A percentile compares a stretch with the other conserved stretches of the same genome.
phyloP scores from a whole-genome alignment of 2,797 vertebrate species.

The Phrynocephalus guinanensis region DNA sequence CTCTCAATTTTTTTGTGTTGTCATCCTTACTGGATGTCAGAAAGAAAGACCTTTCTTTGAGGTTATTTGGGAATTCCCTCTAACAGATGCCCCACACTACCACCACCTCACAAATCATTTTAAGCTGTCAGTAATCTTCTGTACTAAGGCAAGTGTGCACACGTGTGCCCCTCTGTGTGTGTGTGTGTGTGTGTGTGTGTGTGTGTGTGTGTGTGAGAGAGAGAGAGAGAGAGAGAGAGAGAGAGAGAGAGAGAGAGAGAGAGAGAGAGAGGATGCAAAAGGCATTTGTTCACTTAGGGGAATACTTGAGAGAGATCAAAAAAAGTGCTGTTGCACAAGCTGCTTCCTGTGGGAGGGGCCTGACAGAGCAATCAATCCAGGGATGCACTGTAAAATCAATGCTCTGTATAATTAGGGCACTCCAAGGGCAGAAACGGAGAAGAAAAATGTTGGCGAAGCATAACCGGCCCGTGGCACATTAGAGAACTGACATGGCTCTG shows the following conservation, averaged over 20 bases:
- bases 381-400: constrained; percentile 96
- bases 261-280: constrained; percentile 69
- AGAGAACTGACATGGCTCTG: constrained; percentile 45
- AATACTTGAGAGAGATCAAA: constrained; percentile 78
- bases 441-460: constrained; percentile 69
- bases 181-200: too few relatives aligned
- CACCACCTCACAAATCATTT: constrained; percentile 50
- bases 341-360: constrained; percentile 84
- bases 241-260: background rate
- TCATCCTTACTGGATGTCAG: constrained; percentile 34
- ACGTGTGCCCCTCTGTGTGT: too few relatives aligned
- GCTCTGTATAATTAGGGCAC: constrained; percentile 95
- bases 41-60: background rate
- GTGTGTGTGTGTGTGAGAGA: too few relatives aligned
- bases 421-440: constrained; percentile 86
- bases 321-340: constrained; percentile 75
- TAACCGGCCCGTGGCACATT: constrained; percentile 75
- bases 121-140: constrained; percentile 52
- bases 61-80: constrained; percentile 32
- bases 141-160: constrained; percentile 48
- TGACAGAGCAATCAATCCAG: constrained; percentile 89
- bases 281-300: constrained; percentile 74
- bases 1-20: background rate
- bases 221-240: too few relatives aligned
- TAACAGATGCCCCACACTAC: constrained; percentile 30